Evolutionary conservation across 2,113 vertebrate genomes (phyloP), one percentile per base, ranked within the genome.

Genomic region (Phylloscopus trochiloides): DNA sequence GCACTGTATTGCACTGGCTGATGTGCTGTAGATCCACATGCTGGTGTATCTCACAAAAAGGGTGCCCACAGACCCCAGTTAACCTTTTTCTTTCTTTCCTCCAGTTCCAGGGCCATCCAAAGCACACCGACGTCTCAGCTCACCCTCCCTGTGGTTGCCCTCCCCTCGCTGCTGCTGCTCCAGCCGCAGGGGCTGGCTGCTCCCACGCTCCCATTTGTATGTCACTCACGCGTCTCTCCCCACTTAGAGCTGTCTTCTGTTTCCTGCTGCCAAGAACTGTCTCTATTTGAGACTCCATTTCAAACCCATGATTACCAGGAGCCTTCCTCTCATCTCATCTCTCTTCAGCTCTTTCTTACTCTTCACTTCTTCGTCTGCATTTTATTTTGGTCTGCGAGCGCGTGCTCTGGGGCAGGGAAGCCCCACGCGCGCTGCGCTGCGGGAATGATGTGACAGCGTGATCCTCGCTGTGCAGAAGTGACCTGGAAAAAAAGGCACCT

Each of bases 201-300:
- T 93, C 88, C 86, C 86, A 76, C 55, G 11, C 82, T 90, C 34
- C 79, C 76, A 59, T 96, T 62, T 77, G 72, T 94, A 81, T 95
- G 88, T 84, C 91, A 63, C 80, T 95, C 92, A 95, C 43, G 7
- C 8, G 1, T 79, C 74, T 73, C 76, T 81, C 72, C 87, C 73
- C 89, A 86, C 88, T 95, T 81, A 74, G 76, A 84, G 61, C 72
- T 91, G 92, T 89, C 86, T 94, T 91, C 92, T 95, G 72, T 28
- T 94, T 94, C 80, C 86, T 94, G 83, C 89, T 94, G 88, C 91
- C 94, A 96, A 91, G 76, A 94, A 40, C 76, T 1, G 1, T 88
- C 92, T 95, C 88, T 95, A 66, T 95, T 86, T 91, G 96, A 95
- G 79, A 77, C 57, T 95, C 65, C 70, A 86, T 92, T 91, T 89